Evolutionary conservation across 2,888 invertebrate genomes (phyloP).

Genomic region (Eudemis profundana): DNA sequence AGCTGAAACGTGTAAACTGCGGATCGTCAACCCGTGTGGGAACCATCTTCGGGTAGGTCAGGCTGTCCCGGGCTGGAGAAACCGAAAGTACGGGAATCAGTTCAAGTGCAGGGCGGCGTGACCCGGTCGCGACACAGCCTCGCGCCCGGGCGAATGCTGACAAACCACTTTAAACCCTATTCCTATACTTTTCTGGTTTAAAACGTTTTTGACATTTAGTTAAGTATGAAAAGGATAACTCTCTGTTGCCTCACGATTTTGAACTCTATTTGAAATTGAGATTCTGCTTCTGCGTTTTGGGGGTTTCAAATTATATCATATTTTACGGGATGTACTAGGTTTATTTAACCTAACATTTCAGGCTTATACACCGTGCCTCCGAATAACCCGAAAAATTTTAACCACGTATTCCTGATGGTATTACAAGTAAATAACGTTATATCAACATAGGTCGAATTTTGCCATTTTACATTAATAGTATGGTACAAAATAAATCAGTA

Average conservation of each 20-base stretch:
- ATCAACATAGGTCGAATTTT: no score
- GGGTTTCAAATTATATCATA: neutral
- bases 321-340: neutral
- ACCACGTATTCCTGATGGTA: no score
- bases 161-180: slow-evolving; percentile 11
- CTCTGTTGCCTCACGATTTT: neutral
- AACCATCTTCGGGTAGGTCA: slow-evolving; percentile 71
- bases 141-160: slow-evolving; percentile 24
- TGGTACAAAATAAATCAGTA: no score
- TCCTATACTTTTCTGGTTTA: neutral
- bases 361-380: no score
- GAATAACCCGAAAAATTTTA: no score
- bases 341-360: no score
- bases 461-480: no score
- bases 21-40: slow-evolving; percentile 23
- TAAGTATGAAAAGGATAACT: slow-evolving; percentile 4
- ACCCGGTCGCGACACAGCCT: slow-evolving; percentile 64
- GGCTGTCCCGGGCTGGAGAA: slow-evolving; percentile 68
- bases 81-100: slow-evolving; percentile 74
- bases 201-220: neutral
- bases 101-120: slow-evolving; percentile 71
- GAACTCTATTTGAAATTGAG: neutral
- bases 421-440: no score
- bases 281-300: neutral
- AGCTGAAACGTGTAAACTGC: slow-evolving; percentile 10